Conservation (phyloP, 2,888 invertebrate species). For the Micoletzkya japonica region DNA sequence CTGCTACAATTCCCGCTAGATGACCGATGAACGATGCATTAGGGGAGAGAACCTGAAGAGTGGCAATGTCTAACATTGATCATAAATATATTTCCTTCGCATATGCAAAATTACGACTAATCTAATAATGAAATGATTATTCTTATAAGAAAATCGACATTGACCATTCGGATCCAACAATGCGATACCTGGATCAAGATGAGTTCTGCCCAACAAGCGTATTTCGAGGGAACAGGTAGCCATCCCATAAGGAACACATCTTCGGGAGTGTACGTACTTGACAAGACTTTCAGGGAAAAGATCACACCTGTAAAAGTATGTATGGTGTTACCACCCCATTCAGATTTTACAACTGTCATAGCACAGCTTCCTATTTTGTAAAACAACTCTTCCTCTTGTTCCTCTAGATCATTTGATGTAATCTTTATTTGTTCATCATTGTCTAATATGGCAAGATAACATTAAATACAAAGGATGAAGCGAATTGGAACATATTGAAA, state of each 20-base stretch:
- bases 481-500: too few relatives aligned
- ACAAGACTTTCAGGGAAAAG: slow-evolving; percentile 72
- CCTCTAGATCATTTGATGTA: too few relatives aligned
- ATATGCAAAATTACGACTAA: not conserved
- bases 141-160: not conserved
- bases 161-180: not conserved
- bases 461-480: too few relatives aligned
- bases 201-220: slow-evolving; percentile 73
- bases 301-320: slow-evolving; percentile 68
- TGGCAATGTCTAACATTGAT: not conserved
- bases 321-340: not conserved
- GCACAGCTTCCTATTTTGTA: too few relatives aligned
- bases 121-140: not conserved
- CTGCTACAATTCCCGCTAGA: slow-evolving; percentile 73
- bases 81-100: not conserved
- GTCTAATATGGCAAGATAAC: too few relatives aligned
- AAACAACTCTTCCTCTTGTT: too few relatives aligned
- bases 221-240: slow-evolving; percentile 68
- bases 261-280: slow-evolving; percentile 65
- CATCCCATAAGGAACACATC: slow-evolving; percentile 62
- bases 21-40: slow-evolving; percentile 74
- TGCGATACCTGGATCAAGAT: slow-evolving; percentile 70
- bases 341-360: too few relatives aligned
- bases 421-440: too few relatives aligned
- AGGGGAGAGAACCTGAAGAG: slow-evolving; percentile 67